These are phyloP conservation scores for Dunckerocampus dactyliophorus DNA, from an alignment of 2,113 vertebrate genomes.

Conservation along the genomic window DNA sequence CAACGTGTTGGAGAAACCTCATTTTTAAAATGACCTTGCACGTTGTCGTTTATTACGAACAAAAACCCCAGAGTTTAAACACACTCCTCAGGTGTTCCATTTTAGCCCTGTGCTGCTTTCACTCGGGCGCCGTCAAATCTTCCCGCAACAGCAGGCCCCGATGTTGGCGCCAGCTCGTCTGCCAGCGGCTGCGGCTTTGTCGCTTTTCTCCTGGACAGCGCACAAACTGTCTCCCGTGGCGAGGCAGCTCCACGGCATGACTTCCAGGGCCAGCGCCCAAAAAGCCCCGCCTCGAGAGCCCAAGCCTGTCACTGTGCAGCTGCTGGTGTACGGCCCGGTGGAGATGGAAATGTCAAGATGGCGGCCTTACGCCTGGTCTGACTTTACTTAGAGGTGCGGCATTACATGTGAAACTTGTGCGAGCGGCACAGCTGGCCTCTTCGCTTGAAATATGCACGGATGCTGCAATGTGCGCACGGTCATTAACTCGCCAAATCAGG, in stretches of 20 bases:
- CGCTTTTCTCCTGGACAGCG: slow-evolving; percentile 24
- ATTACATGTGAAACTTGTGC: background rate
- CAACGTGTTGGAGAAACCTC: background rate
- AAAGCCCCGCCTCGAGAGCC: slow-evolving; percentile 22
- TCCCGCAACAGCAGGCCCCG: slow-evolving; percentile 39
- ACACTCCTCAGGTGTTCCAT: slow-evolving; percentile 4
- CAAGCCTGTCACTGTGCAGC: slow-evolving; percentile 9
- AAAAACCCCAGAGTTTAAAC: background rate
- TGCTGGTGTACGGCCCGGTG: slow-evolving; percentile 2
- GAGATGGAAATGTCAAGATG: slow-evolving; percentile 6
- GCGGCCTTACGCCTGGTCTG: background rate
- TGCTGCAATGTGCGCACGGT: no score
- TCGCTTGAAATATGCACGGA: background rate
- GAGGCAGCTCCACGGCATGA: slow-evolving; percentile 21
- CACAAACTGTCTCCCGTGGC: slow-evolving; percentile 10
- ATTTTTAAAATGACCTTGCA: slow-evolving; percentile 18
- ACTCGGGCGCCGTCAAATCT: slow-evolving; percentile 17
- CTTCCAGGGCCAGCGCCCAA: slow-evolving; percentile 29
- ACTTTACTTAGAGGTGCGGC: slow-evolving; percentile 1
- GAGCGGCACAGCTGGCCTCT: background rate
- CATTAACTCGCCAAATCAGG: no score
- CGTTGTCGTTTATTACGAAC: slow-evolving; percentile 9
- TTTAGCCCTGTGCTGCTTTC: background rate
- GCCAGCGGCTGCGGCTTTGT: slow-evolving; percentile 39
- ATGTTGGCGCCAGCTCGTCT: slow-evolving; percentile 11